Evolutionary conservation across 2,888 invertebrate genomes (phyloP).

Genomic region (Drosophila paramelanica): DNA sequence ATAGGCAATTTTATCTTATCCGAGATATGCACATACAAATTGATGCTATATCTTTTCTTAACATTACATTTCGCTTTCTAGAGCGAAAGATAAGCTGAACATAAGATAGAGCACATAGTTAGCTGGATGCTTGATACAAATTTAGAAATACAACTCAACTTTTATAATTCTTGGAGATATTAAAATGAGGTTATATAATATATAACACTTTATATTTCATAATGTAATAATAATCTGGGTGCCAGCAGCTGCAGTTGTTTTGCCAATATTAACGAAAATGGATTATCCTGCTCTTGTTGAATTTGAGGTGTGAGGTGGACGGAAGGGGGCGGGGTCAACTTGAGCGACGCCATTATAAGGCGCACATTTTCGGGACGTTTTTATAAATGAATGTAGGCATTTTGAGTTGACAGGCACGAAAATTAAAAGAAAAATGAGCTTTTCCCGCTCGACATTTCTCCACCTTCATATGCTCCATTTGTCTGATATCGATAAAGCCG

Average conservation of each 20-base stretch:
- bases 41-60: constrained; percentile 17
- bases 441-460: constrained; percentile 40
- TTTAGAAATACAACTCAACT: not conserved
- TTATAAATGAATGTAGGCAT: constrained; percentile 79
- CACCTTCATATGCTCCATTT: constrained; percentile 51
- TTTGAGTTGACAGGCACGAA: constrained; percentile 82
- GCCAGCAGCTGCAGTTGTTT: constrained; percentile 28
- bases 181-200: constrained; percentile 16
- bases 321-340: not conserved
- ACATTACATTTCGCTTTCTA: constrained; percentile 40
- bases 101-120: not conserved
- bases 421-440: constrained; percentile 82
- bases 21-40: constrained; percentile 8
- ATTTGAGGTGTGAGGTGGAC: not conserved
- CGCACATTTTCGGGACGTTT: constrained; percentile 61
- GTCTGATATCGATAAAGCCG: constrained; percentile 63
- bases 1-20: constrained; percentile 25
- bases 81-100: constrained; percentile 22
- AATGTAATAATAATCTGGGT: constrained; percentile 27
- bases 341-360: constrained; percentile 25
- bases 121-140: not conserved
- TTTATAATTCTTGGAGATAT: not conserved
- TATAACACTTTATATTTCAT: not conserved
- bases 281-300: constrained; percentile 63
- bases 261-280: constrained; percentile 68